These are phyloP conservation scores for Andricus grossulariae DNA, from an alignment of 1,140 invertebrate genomes.

Conservation along the genomic window DNA sequence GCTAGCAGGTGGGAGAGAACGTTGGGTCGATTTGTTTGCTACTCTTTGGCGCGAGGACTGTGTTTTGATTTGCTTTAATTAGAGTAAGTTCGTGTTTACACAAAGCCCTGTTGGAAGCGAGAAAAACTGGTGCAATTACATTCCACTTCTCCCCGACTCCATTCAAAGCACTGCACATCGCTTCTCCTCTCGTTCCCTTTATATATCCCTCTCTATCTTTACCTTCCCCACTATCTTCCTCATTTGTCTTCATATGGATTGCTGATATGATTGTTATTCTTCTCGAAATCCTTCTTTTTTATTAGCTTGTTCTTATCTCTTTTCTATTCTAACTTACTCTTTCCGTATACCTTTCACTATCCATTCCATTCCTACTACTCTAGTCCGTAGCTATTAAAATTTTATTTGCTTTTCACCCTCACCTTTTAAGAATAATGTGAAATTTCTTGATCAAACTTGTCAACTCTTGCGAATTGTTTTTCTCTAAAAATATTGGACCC, in stretches of 20 bases:
- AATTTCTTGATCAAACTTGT: no score
- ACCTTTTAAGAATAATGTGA: no score
- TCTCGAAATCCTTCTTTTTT: not conserved
- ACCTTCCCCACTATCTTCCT: not conserved
- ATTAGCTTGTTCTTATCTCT: not conserved
- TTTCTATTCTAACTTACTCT: not conserved
- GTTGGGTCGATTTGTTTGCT: conserved; percentile 36
- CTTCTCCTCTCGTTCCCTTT: conserved; percentile 29
- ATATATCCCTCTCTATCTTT: conserved; percentile 6
- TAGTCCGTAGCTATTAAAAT: no score
- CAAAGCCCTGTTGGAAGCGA: conserved; percentile 55
- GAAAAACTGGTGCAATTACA: conserved; percentile 63
- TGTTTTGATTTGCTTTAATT: conserved; percentile 69
- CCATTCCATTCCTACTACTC: no score
- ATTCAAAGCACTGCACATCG: conserved; percentile 38
- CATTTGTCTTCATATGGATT: not conserved
- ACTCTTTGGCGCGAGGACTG: conserved; percentile 34
- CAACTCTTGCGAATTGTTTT: no score
- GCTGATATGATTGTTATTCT: not conserved
- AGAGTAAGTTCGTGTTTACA: conserved; percentile 68
- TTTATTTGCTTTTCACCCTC: no score
- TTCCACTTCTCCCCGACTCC: conserved; percentile 50
- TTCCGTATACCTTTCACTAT: no score
- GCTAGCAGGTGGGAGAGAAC: conserved; percentile 16
- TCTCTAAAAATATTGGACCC: no score